Percentiles rank a stretch among this genome's conserved stretches.
phyloP scores from a whole-genome alignment of 2,797 vertebrate genomes.

The Spondyliosoma cantharus region DNA sequence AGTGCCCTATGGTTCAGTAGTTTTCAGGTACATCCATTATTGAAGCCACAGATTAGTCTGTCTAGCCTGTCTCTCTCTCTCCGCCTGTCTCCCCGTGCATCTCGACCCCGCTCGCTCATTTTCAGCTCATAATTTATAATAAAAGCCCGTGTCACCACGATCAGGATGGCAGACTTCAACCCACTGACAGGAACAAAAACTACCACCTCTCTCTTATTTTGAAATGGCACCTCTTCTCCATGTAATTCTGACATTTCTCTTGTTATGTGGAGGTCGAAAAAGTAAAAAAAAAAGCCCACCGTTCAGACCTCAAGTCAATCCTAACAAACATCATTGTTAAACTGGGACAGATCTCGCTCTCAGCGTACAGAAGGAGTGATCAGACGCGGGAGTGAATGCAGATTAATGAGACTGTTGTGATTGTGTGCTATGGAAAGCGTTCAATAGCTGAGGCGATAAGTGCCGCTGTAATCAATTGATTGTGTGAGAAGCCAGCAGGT shows the following conservation, averaged over 20 bases:
- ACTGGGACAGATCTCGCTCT: not conserved
- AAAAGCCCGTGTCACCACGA: constrained; percentile 33
- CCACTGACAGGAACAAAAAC: constrained; percentile 10
- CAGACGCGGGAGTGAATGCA: constrained; percentile 40
- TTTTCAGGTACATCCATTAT: constrained; percentile 78
- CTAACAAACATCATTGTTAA: not conserved
- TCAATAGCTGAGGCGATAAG: constrained; percentile 59
- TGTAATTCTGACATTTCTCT: not conserved
- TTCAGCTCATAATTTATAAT: constrained; percentile 38
- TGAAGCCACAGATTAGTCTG: constrained; percentile 75
- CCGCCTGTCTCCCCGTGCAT: constrained; percentile 23
- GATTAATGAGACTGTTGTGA: constrained; percentile 60
- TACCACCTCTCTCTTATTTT: constrained; percentile 7
- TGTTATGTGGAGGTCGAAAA: constrained; percentile 12
- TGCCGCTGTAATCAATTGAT: constrained; percentile 73
- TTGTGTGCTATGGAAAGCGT: constrained; percentile 46
- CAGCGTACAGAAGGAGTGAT: constrained; percentile 16
- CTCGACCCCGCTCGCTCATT: constrained; percentile 45
- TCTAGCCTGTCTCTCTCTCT: constrained; percentile 56
- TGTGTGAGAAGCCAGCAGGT: constrained; percentile 73
- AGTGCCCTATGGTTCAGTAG: constrained; percentile 72
- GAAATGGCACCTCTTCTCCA: not conserved
- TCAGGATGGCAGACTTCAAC: constrained; percentile 10
- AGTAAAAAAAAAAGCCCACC: not conserved
- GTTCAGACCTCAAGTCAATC: constrained; percentile 4